Conservation (phyloP, 2,888 invertebrate species). For the Petrolisthes manimaculis region DNA sequence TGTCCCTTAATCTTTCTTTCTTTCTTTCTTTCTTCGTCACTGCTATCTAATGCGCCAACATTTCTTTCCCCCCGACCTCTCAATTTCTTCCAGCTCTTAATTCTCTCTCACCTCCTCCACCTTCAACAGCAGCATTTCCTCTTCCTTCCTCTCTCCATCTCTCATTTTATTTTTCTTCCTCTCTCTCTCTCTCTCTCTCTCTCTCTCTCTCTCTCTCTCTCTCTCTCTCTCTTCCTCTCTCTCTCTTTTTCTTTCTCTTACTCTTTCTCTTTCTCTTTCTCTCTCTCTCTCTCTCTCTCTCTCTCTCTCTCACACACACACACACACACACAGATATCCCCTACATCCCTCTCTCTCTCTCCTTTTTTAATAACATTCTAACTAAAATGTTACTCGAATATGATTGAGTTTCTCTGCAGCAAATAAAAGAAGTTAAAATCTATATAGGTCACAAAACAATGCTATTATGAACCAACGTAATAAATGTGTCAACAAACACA, state of each 20-base stretch:
- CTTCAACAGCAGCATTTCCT: neutral
- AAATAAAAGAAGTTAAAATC: no score
- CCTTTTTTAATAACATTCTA: no score
- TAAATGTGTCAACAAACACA: no score
- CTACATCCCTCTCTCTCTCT: no score
- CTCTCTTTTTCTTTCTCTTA: neutral
- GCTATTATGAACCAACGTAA: no score
- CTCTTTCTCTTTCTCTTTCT: neutral
- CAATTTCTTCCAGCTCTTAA: neutral
- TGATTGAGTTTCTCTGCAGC: no score
- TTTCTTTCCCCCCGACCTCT: neutral
- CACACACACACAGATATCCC: no score
- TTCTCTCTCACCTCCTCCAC: neutral
- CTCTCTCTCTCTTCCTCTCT: neutral
- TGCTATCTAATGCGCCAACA: neutral
- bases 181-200: neutral
- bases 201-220: neutral
- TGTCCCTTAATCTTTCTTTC: neutral
- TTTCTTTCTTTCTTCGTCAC: neutral
- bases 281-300: neutral
- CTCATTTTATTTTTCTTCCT: neutral
- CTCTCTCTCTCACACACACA: constrained; percentile 1
- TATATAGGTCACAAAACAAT: no score
- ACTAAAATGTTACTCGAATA: no score
- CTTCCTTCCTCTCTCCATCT: neutral